phyloP scores from a whole-genome alignment of 1,140 invertebrate species.

The Temnothorax curvispinosus region DNA sequence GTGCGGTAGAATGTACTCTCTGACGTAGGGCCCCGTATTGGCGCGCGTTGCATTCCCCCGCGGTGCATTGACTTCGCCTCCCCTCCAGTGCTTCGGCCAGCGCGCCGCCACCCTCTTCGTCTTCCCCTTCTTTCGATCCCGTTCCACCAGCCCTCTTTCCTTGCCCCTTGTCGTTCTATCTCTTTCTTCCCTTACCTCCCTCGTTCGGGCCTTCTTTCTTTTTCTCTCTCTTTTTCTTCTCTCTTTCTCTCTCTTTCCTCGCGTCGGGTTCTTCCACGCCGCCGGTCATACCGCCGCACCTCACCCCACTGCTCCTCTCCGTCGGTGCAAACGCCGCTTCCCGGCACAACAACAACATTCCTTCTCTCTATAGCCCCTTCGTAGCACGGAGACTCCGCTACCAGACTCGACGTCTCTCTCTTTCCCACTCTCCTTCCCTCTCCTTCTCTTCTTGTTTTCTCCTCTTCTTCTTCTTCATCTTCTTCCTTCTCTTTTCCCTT shows the following conservation, averaged over 20 bases:
- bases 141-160: constrained; percentile 29
- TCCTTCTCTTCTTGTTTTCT: constrained; percentile 42
- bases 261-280: constrained; percentile 67
- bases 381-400: constrained; percentile 79
- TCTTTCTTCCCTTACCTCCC: constrained; percentile 19
- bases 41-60: constrained; percentile 82
- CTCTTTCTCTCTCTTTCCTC: neutral
- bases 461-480: constrained; percentile 41
- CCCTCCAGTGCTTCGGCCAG: constrained; percentile 67
- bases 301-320: constrained; percentile 37
- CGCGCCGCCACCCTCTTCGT: constrained; percentile 49
- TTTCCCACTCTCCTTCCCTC: constrained; percentile 28
- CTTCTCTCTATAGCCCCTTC: constrained; percentile 80
- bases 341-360: constrained; percentile 84
- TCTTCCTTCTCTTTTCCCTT: constrained; percentile 26
- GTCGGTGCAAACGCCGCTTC: constrained; percentile 77
- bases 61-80: constrained; percentile 83
- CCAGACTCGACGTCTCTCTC: constrained; percentile 75
- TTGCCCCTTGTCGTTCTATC: constrained; percentile 13
- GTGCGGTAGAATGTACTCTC: constrained; percentile 81
- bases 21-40: constrained; percentile 80
- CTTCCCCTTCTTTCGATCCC: constrained; percentile 15
- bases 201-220: constrained; percentile 46
- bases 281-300: constrained; percentile 65
- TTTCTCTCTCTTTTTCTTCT: neutral